These are phyloP conservation scores for Dicentrarchus labrax DNA, from an alignment of 2,113 vertebrate species.

Conservation along the genomic window DNA sequence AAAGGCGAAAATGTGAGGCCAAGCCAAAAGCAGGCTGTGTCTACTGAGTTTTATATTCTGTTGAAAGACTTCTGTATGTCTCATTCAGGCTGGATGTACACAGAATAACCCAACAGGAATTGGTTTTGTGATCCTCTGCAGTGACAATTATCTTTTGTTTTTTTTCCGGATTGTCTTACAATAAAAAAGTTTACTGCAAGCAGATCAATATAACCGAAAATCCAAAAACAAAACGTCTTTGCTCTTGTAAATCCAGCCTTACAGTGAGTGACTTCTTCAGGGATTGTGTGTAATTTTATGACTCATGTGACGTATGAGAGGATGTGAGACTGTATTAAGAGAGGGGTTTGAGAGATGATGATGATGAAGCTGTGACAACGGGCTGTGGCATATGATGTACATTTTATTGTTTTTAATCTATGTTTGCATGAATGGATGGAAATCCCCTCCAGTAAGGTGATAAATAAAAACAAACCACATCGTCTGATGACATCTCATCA, in stretches of 20 bases:
- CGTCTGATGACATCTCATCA: not conserved
- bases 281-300: slow-evolving; percentile 17
- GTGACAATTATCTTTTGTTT: not conserved
- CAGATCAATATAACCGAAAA: not conserved
- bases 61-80: not conserved
- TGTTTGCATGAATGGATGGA: not conserved
- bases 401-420: not conserved
- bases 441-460: not conserved
- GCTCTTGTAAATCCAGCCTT: slow-evolving; percentile 21
- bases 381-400: not conserved
- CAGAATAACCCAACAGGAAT: not conserved
- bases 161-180: not conserved
- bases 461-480: slow-evolving; percentile 10
- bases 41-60: not conserved
- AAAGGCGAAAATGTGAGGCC: not conserved
- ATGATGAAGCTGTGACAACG: not conserved
- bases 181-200: not conserved
- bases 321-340: not conserved
- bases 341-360: not conserved
- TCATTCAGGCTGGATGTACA: not conserved
- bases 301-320: not conserved
- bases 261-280: slow-evolving; percentile 25
- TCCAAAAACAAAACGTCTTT: not conserved
- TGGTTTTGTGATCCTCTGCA: not conserved
- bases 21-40: not conserved